Evolutionary conservation across 2,888 invertebrate genomes (phyloP).

Genomic region (Cheiracanthium punctorium): DNA sequence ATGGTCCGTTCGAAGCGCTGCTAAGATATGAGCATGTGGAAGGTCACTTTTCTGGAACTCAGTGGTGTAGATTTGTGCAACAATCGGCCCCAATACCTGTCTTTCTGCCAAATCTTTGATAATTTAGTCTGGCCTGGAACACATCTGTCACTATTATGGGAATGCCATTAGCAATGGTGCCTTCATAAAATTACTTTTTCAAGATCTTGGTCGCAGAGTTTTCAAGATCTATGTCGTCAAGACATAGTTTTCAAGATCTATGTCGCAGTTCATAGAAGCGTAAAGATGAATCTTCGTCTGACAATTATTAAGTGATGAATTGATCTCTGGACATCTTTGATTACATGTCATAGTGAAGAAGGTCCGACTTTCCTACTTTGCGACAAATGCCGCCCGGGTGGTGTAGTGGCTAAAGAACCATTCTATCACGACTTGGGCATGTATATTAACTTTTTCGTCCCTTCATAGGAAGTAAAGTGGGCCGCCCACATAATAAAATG

Average conservation of each 20-base stretch:
- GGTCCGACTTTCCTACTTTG: not conserved
- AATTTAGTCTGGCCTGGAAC: not conserved
- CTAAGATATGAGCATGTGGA: not conserved
- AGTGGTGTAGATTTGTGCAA: not conserved
- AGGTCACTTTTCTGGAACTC: conserved; percentile 18
- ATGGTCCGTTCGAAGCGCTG: not conserved
- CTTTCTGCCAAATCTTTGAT: not conserved
- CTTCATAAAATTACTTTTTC: not conserved
- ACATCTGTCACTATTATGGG: not conserved
- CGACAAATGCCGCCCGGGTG: not conserved
- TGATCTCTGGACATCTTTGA: not conserved
- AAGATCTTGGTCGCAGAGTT: too few species aligned
- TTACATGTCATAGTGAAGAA: conserved; percentile 6
- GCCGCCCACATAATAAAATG: too few species aligned
- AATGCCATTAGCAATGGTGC: not conserved
- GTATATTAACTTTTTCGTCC: too few species aligned
- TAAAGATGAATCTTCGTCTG: not conserved
- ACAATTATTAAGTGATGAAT: not conserved
- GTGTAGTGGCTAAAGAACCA: too few species aligned
- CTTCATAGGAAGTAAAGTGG: too few species aligned
- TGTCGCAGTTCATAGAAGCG: not conserved
- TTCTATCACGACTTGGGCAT: too few species aligned
- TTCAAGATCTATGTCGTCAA: too few species aligned
- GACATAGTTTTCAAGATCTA: too few species aligned
- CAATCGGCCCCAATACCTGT: conserved; percentile 17